A percentile compares a stretch with the other conserved stretches of the same genome.
phyloP scores from a whole-genome alignment of 2,888 invertebrate species.

The Trichacis sp. region DNA sequence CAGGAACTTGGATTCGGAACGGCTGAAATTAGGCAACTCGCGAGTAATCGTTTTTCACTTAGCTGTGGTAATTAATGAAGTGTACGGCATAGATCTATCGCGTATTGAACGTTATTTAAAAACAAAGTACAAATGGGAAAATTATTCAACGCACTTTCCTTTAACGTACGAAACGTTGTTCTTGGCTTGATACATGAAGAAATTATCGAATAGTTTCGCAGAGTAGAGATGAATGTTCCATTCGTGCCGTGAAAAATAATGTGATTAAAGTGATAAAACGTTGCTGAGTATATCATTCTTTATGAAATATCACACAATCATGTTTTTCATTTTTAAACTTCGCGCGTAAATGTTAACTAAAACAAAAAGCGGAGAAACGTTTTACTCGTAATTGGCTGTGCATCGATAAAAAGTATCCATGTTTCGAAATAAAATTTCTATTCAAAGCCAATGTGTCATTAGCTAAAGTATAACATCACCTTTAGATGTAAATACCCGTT shows the following conservation, averaged over 20 bases:
- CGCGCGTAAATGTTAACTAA: background rate
- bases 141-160: slow-evolving; percentile 5
- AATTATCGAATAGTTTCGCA: slow-evolving; percentile 3
- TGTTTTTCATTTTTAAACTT: background rate
- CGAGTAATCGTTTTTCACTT: background rate
- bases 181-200: background rate
- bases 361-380: background rate
- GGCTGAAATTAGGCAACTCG: background rate
- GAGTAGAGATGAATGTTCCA: background rate
- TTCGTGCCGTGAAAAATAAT: slow-evolving; percentile 3
- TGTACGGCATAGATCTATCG: background rate
- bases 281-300: background rate
- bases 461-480: background rate
- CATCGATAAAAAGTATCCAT: background rate
- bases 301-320: background rate
- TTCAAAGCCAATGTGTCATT: slow-evolving; percentile 2
- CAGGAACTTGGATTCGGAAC: background rate
- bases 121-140: background rate
- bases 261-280: slow-evolving; percentile 5
- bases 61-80: background rate
- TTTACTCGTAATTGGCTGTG: background rate
- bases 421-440: background rate
- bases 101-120: background rate
- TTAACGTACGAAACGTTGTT: background rate
- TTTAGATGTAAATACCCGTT: background rate